Evolutionary conservation across 53 echinoderm and acorn worm genomes (phyloP).

Genomic region (Apostichopus leukothele): DNA sequence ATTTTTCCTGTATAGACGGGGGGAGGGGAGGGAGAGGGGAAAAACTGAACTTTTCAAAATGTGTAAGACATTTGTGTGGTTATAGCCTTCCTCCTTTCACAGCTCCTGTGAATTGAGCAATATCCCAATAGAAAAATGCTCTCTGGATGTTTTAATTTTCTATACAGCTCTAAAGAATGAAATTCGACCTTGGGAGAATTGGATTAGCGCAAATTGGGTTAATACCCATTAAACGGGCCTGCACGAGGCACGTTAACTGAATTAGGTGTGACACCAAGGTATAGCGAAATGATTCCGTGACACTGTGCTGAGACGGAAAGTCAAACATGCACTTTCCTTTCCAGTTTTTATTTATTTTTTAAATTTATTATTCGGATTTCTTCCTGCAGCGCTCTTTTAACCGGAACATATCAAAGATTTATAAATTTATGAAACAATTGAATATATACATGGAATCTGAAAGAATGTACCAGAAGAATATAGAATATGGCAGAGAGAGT

Average conservation of each 20-base stretch:
- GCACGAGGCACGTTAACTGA: conserved; percentile 8
- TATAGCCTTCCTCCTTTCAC: not conserved
- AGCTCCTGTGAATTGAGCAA: not conserved
- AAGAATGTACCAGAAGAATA: too few relatives aligned
- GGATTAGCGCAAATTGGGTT: conserved; percentile 20
- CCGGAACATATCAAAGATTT: not conserved
- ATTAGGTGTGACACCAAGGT: not conserved
- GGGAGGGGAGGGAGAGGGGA: too few relatives aligned
- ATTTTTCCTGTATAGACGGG: too few relatives aligned
- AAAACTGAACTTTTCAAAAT: too few relatives aligned
- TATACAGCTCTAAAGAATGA: not conserved
- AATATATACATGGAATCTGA: too few relatives aligned
- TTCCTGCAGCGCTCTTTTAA: not conserved
- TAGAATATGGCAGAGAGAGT: too few relatives aligned
- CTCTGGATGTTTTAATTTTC: not conserved
- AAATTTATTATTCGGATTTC: not conserved
- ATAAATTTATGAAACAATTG: not conserved
- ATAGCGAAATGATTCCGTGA: not conserved
- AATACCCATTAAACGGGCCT: not conserved
- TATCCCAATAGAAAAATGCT: not conserved
- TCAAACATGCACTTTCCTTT: too few relatives aligned
- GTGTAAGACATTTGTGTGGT: not conserved
- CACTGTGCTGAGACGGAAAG: not conserved
- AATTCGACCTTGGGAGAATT: conserved; percentile 18
- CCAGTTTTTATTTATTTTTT: not conserved